phyloP scores from a whole-genome alignment of 64 coral and sea anemone genomes.

The Orbicella faveolata region DNA sequence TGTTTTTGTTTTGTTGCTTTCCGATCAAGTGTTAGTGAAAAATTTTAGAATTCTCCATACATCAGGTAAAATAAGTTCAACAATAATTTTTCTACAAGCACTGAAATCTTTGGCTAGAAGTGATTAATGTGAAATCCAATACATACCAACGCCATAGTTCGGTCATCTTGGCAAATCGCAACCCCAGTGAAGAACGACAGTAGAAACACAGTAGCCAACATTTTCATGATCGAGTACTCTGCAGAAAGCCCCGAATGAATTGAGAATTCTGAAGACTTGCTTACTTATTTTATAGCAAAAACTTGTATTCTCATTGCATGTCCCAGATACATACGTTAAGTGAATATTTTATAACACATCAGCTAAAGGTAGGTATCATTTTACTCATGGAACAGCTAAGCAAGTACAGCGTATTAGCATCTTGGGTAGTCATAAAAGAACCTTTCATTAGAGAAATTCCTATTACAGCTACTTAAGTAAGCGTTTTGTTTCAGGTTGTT shows the following conservation, averaged over 20 bases:
- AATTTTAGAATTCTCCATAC: too few relatives aligned
- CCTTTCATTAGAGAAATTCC: neutral
- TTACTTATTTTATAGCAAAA: neutral
- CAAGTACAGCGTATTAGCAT: neutral
- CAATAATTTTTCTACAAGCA: too few relatives aligned
- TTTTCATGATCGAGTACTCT: neutral
- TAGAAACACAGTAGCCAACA: neutral
- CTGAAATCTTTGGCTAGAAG: too few relatives aligned
- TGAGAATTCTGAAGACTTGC: neutral
- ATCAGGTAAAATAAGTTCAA: too few relatives aligned
- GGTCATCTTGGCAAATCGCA: neutral
- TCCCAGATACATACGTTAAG: neutral
- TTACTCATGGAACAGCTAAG: neutral
- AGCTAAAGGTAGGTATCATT: neutral
- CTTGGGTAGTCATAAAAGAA: neutral
- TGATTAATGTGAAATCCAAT: neutral
- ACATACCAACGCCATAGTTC: slow-evolving; percentile 1
- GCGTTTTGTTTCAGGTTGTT: neutral
- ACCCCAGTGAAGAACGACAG: neutral
- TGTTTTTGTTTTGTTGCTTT: too few relatives aligned
- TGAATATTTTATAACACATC: neutral
- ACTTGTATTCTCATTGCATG: neutral
- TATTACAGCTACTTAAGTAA: neutral
- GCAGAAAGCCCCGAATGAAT: neutral
- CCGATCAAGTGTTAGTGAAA: too few relatives aligned